Conservation (phyloP, 2,888 invertebrate genomes). For the Baccha elongata region DNA sequence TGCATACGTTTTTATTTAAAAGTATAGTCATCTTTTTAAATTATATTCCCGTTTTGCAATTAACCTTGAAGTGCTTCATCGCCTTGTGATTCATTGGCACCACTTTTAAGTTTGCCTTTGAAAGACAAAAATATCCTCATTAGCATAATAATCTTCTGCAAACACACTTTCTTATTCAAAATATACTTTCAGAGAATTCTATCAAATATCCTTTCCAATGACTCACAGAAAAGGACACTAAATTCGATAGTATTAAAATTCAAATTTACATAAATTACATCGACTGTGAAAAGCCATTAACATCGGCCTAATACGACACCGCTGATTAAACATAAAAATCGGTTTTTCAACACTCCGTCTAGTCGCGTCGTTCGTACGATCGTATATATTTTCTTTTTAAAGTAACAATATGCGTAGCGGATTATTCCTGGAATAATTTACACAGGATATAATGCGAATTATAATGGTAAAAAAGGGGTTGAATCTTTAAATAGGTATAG, state of each 20-base stretch:
- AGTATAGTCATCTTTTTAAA: neutral
- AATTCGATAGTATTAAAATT: constrained; percentile 27
- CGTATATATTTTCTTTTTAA: neutral
- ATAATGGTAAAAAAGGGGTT: constrained; percentile 13
- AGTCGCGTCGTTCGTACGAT: neutral
- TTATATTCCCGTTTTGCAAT: neutral
- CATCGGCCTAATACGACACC: constrained; percentile 66
- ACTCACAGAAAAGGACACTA: constrained; percentile 12
- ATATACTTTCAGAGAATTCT: constrained; percentile 8
- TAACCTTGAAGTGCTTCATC: constrained; percentile 6
- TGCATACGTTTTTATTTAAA: neutral
- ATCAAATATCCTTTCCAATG: neutral
- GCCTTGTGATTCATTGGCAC: constrained; percentile 16
- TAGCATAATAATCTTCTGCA: constrained; percentile 29
- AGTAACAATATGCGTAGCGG: constrained; percentile 41
- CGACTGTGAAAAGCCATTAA: constrained; percentile 52
- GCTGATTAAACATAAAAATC: constrained; percentile 61
- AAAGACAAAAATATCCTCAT: constrained; percentile 21
- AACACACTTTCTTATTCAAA: neutral
- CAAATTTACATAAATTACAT: constrained; percentile 50
- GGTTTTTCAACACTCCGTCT: constrained; percentile 34
- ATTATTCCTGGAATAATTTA: constrained; percentile 54
- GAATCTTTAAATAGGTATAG: neutral
- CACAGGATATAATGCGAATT: constrained; percentile 46
- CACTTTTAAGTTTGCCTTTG: neutral